Conservation (phyloP, 2,113 vertebrate species). For the Narcine bancroftii region DNA sequence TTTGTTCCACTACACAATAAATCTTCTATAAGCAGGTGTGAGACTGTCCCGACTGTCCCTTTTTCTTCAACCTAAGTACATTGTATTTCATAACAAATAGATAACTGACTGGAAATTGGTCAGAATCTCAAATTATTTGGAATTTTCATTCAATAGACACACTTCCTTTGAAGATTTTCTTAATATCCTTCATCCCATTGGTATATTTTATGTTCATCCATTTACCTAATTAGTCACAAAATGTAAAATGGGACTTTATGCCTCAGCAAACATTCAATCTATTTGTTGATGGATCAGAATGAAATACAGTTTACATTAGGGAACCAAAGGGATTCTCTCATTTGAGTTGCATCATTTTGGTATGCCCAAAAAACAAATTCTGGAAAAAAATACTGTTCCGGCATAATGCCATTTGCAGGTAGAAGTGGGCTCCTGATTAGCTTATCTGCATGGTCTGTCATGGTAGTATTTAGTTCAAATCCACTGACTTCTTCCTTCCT, state of each 20-base stretch:
- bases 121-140: background rate
- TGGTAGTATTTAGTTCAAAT: constrained; percentile 67
- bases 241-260: background rate
- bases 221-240: background rate
- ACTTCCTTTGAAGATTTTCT: background rate
- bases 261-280: background rate
- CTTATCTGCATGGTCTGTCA: constrained; percentile 62
- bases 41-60: constrained; percentile 35
- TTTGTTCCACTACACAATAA: background rate
- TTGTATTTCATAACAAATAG: constrained; percentile 28
- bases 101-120: background rate
- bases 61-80: constrained; percentile 2
- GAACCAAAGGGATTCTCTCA: constrained; percentile 35
- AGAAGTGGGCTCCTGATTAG: constrained; percentile 63
- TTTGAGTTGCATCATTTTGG: constrained; percentile 15
- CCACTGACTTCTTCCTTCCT: constrained; percentile 81
- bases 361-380: background rate
- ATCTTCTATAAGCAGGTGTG: constrained; percentile 2
- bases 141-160: background rate
- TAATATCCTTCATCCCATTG: background rate
- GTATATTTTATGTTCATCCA: background rate
- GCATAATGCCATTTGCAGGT: background rate
- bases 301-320: constrained; percentile 16
- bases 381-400: constrained; percentile 4
- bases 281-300: constrained; percentile 11